Conservation (phyloP, 2,113 vertebrate species). For the Manacus vitellinus region DNA sequence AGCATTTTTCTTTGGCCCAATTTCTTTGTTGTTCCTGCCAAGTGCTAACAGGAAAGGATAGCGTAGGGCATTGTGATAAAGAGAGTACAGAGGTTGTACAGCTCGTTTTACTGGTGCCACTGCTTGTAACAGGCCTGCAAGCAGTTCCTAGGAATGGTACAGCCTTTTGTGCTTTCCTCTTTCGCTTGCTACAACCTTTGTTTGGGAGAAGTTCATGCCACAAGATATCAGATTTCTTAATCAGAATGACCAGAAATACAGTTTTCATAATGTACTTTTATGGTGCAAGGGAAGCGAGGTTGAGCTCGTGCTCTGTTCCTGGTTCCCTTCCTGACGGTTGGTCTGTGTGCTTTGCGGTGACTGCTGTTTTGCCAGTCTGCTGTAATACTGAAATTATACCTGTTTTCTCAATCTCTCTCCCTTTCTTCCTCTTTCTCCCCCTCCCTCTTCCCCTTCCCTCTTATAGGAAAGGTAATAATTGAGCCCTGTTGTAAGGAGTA, state of each 20-base stretch:
- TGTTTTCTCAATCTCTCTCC: not conserved
- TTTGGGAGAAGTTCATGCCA: not conserved
- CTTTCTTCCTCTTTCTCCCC: not conserved
- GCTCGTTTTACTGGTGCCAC: not conserved
- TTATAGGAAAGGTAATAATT: not conserved
- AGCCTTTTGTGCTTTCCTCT: not conserved
- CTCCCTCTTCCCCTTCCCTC: not conserved
- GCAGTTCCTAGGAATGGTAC: not conserved
- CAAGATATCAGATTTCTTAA: not conserved
- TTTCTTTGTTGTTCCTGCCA: not conserved
- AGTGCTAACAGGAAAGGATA: not conserved
- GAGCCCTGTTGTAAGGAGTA: not conserved
- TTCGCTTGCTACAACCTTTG: not conserved
- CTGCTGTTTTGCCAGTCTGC: not conserved
- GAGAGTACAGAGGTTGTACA: not conserved
- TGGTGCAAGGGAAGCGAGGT: rapidly evolving
- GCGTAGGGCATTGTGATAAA: not conserved
- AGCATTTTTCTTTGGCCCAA: not conserved
- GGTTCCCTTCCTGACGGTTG: not conserved
- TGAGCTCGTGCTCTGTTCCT: not conserved
- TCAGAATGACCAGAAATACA: not conserved
- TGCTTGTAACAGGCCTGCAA: not conserved
- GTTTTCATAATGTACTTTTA: not conserved
- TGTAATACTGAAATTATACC: not conserved
- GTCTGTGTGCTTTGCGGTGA: not conserved